Percentiles rank a stretch among this genome's conserved stretches.
phyloP scores from a whole-genome alignment of 1,140 invertebrate genomes.

The Drosophila ananassae region DNA sequence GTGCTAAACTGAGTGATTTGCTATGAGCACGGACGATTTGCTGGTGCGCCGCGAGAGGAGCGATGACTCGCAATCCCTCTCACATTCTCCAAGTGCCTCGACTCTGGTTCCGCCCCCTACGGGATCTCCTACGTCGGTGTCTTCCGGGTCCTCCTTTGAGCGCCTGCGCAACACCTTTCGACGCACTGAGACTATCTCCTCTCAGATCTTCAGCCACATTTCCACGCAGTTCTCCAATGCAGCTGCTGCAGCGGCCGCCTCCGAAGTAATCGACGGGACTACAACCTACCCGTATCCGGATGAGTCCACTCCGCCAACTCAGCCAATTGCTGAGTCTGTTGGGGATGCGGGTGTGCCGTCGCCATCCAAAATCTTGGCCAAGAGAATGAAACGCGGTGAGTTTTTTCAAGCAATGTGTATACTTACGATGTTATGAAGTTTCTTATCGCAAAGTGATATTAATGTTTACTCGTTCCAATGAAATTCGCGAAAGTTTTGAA shows the following conservation, averaged over 20 bases:
- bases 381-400: slow-evolving; percentile 72
- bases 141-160: slow-evolving; percentile 66
- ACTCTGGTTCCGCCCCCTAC: slow-evolving; percentile 39
- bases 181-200: slow-evolving; percentile 75
- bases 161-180: slow-evolving; percentile 77
- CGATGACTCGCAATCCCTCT: slow-evolving; percentile 59
- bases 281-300: slow-evolving; percentile 59
- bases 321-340: slow-evolving; percentile 1
- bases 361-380: slow-evolving; percentile 41
- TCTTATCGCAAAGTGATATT: too few relatives aligned
- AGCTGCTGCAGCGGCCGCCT: slow-evolving; percentile 65
- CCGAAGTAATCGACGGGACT: slow-evolving; percentile 74
- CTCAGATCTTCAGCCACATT: slow-evolving; percentile 72
- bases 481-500: too few relatives aligned
- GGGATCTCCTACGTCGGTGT: slow-evolving; percentile 33
- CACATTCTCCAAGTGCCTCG: slow-evolving; percentile 29
- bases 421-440: neutral
- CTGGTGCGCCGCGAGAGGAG: slow-evolving; percentile 72
- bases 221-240: slow-evolving; percentile 76
- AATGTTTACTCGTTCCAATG: too few relatives aligned
- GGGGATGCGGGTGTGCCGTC: slow-evolving; percentile 21
- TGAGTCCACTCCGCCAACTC: slow-evolving; percentile 16
- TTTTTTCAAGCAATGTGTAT: neutral
- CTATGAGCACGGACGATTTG: slow-evolving; percentile 74
- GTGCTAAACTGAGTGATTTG: slow-evolving; percentile 2